Conservation (phyloP, 2,888 invertebrate genomes). For the Hypena proboscidalis region DNA sequence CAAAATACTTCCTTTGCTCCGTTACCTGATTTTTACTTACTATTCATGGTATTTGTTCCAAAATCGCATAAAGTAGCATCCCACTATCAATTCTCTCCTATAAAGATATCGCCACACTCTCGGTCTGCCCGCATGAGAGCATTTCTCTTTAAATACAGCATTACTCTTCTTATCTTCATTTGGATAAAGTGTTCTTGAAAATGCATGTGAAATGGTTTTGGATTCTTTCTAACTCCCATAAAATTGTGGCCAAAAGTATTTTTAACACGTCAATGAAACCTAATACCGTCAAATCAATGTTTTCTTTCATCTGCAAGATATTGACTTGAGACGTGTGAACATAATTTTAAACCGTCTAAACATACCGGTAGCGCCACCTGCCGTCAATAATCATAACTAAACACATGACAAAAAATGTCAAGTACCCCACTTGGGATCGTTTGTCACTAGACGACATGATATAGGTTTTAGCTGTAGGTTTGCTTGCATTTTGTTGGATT, state of each 20-base stretch:
- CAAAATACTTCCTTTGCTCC: too few relatives aligned
- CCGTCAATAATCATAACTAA: slow-evolving; percentile 17
- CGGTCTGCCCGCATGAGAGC: slow-evolving; percentile 2
- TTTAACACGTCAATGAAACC: too few relatives aligned
- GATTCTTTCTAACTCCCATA: too few relatives aligned
- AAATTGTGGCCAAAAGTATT: too few relatives aligned
- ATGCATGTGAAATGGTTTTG: too few relatives aligned
- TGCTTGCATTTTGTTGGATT: neutral
- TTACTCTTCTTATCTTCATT: neutral
- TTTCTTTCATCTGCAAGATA: neutral
- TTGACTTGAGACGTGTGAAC: slow-evolving; percentile 10
- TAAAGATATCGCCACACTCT: slow-evolving; percentile 3
- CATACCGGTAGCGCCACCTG: slow-evolving; percentile 22
- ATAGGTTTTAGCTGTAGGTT: neutral
- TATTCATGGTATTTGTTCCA: too few relatives aligned
- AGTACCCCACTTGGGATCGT: slow-evolving; percentile 1
- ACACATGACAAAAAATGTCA: slow-evolving; percentile 12
- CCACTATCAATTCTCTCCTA: too few relatives aligned
- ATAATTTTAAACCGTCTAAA: slow-evolving; percentile 11
- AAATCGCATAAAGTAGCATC: too few relatives aligned
- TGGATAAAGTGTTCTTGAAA: neutral
- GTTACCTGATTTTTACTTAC: too few relatives aligned
- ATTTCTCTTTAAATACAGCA: slow-evolving; percentile 1
- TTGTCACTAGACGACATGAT: neutral
- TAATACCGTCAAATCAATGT: too few relatives aligned